Conservation (phyloP, 2,797 vertebrate species). For the Acridotheres tristis region DNA sequence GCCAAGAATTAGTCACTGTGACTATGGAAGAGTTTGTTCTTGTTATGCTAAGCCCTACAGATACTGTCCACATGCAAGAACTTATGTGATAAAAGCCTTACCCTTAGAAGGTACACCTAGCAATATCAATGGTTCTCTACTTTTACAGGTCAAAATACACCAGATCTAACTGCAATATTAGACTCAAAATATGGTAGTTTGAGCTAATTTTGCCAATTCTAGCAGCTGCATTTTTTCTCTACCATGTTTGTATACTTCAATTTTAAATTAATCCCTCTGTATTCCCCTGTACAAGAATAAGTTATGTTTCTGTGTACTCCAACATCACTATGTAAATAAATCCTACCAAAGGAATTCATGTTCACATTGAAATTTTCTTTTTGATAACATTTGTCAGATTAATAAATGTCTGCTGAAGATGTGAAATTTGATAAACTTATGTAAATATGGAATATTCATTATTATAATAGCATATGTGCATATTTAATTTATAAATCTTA, state of each 20-base stretch:
- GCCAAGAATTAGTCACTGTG: background rate
- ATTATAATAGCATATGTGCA: background rate
- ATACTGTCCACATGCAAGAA: background rate
- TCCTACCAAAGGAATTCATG: background rate
- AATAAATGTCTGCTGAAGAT: background rate
- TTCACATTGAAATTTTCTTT: background rate
- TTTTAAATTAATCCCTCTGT: background rate
- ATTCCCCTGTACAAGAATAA: background rate
- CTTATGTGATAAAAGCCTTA: background rate
- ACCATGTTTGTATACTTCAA: background rate
- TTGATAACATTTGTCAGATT: background rate
- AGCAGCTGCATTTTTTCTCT: background rate
- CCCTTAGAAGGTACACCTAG: background rate
- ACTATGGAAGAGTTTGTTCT: background rate
- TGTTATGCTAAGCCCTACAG: background rate
- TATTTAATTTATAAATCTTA: background rate
- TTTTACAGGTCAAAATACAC: background rate
- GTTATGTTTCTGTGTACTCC: background rate
- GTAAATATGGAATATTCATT: background rate
- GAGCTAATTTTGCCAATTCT: background rate
- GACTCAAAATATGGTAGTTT: background rate
- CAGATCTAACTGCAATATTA: background rate
- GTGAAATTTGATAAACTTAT: background rate
- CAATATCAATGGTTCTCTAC: rapidly evolving
- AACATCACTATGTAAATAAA: background rate